Base-by-base conservation (phyloP, 2,888 invertebrate species). In the Andrena praecox region DNA sequence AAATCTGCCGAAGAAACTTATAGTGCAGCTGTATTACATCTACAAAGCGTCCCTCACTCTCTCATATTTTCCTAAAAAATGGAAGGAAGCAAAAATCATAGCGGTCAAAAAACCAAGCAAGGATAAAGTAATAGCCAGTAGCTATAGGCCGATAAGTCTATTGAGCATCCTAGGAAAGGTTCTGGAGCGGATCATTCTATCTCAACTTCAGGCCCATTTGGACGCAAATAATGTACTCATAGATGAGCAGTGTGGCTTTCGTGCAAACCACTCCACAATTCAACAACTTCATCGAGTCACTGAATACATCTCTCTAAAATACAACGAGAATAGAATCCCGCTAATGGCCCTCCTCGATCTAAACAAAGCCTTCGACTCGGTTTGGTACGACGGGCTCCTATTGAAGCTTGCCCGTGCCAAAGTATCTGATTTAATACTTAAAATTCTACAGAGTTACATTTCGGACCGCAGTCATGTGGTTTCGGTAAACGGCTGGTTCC, bases 61-160 rank as follows among this genome's bases (percentile, higher is more conserved):
- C 1, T 12, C 7, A 20, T 87, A 90, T 48, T 87, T 89, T 16
- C 90, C 90, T 0, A 73, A 62, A 31, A 76, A 82, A 62, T 91
- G 90, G 86, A 91, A 90, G 78, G 33, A 68, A 5, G 78, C 80
- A 1, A 33, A 76, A 56, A 67, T 81, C 10, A 77, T 82, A 7
- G 59, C 82, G 16, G 80, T 88, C 1, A 80, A 74, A 4, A 89
- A 90, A 77, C 86, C 85, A 31, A 85, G 84, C 2, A 90, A 89
- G 82, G 69, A 80, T 16, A 73, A 77, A 8, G 70, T 80, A 5
- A 77, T 85, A 63, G 74, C 81, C 60, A 77, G 77, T 31, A 88
- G 85, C n/a, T 86, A 89, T 33, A 59, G 86, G 56, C 87, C 87
- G 7, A 89, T 89, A 16, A 85, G 83, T 29, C 70, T 90, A 29